Evolutionary conservation across 2,888 invertebrate genomes (phyloP).

Genomic region (Nysson spinosus): DNA sequence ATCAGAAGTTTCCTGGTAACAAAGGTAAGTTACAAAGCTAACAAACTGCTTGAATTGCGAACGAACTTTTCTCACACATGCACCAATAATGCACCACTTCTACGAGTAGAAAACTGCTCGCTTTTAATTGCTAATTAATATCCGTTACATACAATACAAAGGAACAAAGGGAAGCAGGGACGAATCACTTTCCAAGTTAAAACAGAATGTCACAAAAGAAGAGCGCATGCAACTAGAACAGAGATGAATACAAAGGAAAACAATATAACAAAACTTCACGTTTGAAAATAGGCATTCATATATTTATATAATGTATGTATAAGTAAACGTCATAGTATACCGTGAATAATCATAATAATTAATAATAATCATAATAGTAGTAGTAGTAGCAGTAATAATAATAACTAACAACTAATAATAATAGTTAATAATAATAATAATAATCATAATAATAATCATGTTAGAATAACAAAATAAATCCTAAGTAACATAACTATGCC

Average conservation of each 20-base stretch:
- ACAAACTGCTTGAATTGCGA: too few species aligned
- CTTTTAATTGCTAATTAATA: too few species aligned
- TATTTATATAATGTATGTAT: slow-evolving; percentile 71
- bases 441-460: slow-evolving; percentile 58
- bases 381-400: slow-evolving; percentile 54
- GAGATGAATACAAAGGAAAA: slow-evolving; percentile 38
- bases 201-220: slow-evolving; percentile 1
- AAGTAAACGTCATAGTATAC: slow-evolving; percentile 68
- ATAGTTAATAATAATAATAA: slow-evolving; percentile 56
- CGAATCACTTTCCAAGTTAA: background rate
- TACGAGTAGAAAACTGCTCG: too few species aligned
- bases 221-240: slow-evolving; percentile 16
- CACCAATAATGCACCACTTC: too few species aligned
- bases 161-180: background rate
- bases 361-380: slow-evolving; percentile 56
- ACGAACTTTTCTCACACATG: too few species aligned
- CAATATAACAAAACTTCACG: slow-evolving; percentile 46
- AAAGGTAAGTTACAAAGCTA: too few species aligned
- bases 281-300: slow-evolving; percentile 73
- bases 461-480: slow-evolving; percentile 70
- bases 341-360: slow-evolving; percentile 59
- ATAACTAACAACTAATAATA: slow-evolving; percentile 54
- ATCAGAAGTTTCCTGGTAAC: too few species aligned
- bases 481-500: slow-evolving; percentile 66
- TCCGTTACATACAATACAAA: background rate